Evolutionary conservation across 1,140 invertebrate species (phyloP).

Genomic region (Pachypeltis micranthus): DNA sequence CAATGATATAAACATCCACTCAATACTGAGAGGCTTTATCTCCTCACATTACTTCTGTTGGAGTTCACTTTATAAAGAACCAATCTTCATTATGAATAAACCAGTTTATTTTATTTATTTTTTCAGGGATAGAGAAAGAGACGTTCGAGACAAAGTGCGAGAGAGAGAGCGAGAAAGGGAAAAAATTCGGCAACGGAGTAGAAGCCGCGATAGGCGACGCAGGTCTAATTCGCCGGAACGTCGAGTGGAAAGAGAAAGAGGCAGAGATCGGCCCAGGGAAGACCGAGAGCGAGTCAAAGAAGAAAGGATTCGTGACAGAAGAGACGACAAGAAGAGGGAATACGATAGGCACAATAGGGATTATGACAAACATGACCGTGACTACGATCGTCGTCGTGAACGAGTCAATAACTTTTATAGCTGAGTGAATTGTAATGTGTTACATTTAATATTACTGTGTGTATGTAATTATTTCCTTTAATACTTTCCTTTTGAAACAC

Average conservation of each 20-base stretch:
- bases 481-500: too few relatives aligned
- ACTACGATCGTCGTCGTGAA: not conserved
- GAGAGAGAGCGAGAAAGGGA: constrained; percentile 37
- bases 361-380: constrained; percentile 30
- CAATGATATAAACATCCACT: not conserved
- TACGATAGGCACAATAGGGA: constrained; percentile 4
- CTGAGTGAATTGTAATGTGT: too few relatives aligned
- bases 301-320: constrained; percentile 11
- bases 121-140: constrained; percentile 40
- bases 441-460: too few relatives aligned
- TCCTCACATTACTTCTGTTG: too few relatives aligned
- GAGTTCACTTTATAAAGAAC: too few relatives aligned
- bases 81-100: not conserved
- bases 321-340: constrained; percentile 11
- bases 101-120: not conserved
- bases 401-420: too few relatives aligned
- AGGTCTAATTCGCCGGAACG: constrained; percentile 16
- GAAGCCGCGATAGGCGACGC: constrained; percentile 23
- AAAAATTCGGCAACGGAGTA: constrained; percentile 25
- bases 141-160: constrained; percentile 36
- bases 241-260: not conserved
- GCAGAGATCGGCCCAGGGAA: constrained; percentile 13
- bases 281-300: constrained; percentile 11
- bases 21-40: too few relatives aligned
- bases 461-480: too few relatives aligned